phyloP scores from a whole-genome alignment of 1,140 invertebrate genomes.

The Bombus waltoni region DNA sequence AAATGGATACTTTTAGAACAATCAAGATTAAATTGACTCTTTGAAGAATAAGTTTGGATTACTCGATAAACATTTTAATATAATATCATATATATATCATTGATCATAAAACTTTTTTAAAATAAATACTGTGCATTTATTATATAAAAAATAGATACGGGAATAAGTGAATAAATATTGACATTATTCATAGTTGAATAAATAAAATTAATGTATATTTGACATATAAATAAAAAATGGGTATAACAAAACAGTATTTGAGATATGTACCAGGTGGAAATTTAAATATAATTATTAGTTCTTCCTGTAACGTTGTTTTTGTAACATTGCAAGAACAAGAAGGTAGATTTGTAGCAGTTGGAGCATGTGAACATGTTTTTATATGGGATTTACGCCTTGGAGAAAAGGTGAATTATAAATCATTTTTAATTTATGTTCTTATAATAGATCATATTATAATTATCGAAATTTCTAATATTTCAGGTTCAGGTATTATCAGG shows the following conservation, averaged over 20 bases:
- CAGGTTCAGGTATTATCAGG: slow-evolving; percentile 89
- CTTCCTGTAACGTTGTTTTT: slow-evolving; percentile 90
- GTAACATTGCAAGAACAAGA: slow-evolving; percentile 88
- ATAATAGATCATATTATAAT: neutral
- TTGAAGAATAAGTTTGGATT: neutral
- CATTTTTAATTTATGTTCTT: slow-evolving; percentile 39
- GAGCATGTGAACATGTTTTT: slow-evolving; percentile 95
- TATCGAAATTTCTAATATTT: slow-evolving; percentile 54
- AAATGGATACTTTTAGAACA: neutral
- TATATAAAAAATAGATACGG: neutral
- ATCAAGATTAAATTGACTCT: neutral
- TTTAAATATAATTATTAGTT: slow-evolving; percentile 93
- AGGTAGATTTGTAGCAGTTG: slow-evolving; percentile 93
- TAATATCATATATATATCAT: neutral
- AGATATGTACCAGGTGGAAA: slow-evolving; percentile 91
- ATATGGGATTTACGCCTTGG: slow-evolving; percentile 96
- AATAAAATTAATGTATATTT: neutral
- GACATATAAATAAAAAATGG: slow-evolving; percentile 86
- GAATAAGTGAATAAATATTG: slow-evolving; percentile 5
- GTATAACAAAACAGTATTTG: slow-evolving; percentile 98
- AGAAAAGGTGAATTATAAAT: slow-evolving; percentile 88
- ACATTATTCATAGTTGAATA: neutral
- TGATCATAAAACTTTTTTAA: neutral
- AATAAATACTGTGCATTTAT: neutral
- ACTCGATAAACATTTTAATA: neutral